A percentile compares a stretch with the other conserved stretches of the same genome.
Evolutionary conservation across 2,797 vertebrate species (phyloP).

Genomic region (Strix occidentalis): DNA sequence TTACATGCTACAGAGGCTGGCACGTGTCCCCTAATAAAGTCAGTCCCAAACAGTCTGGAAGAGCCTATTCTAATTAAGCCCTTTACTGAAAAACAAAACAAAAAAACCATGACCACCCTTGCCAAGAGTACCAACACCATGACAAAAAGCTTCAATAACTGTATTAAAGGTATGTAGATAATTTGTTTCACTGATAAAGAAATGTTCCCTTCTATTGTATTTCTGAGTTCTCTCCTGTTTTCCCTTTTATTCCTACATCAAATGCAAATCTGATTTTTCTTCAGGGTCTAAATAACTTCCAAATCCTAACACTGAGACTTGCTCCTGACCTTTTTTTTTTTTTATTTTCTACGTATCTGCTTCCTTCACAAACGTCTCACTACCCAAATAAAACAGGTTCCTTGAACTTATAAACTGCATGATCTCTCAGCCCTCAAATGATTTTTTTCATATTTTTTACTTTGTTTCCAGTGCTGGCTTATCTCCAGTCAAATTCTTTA

Average conservation of each 20-base stretch:
- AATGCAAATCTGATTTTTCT: background rate
- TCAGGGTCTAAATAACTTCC: background rate
- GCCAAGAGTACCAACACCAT: background rate
- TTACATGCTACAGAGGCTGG: background rate
- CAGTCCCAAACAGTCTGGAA: background rate
- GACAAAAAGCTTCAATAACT: background rate
- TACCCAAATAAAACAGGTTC: background rate
- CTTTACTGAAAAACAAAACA: background rate
- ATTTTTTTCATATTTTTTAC: background rate
- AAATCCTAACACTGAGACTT: background rate
- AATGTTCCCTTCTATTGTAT: background rate
- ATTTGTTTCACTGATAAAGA: background rate
- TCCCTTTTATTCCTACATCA: background rate
- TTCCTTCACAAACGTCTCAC: background rate
- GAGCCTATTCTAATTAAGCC: background rate
- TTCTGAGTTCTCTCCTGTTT: background rate
- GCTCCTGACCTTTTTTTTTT: background rate
- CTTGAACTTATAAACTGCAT: background rate
- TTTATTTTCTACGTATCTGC: background rate
- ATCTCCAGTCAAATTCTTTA: background rate
- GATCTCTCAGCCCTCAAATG: background rate
- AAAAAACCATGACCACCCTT: background rate
- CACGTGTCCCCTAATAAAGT: background rate
- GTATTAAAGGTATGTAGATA: background rate
- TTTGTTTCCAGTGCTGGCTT: background rate